phyloP scores from a whole-genome alignment of 2,113 vertebrate species.

The Todiramphus chloris region DNA sequence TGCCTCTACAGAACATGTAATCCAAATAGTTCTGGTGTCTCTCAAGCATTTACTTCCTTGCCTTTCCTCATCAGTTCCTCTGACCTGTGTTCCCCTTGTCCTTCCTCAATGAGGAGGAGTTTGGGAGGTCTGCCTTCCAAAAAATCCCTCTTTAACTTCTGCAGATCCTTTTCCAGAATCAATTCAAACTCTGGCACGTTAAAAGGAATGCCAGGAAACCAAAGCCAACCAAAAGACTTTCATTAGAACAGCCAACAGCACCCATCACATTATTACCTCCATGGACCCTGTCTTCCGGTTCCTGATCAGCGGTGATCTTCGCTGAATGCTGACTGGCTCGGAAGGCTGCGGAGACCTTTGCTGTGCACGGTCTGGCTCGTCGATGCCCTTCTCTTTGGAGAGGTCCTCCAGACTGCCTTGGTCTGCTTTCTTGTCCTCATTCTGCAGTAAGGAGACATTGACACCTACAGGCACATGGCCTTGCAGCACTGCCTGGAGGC shows the following conservation, averaged over 20 bases:
- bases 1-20: background rate
- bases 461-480: background rate
- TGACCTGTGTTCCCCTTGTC: background rate
- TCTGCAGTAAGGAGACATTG: slow-evolving; percentile 69
- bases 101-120: background rate
- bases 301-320: slow-evolving; percentile 87
- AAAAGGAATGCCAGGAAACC: background rate
- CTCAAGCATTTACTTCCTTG: background rate
- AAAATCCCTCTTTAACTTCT: background rate
- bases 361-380: slow-evolving; percentile 80
- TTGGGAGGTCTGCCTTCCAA: background rate
- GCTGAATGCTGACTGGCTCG: slow-evolving; percentile 82
- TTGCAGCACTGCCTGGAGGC: background rate
- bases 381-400: slow-evolving; percentile 57
- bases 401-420: slow-evolving; percentile 90
- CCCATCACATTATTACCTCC: slow-evolving; percentile 80
- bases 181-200: background rate
- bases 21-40: background rate
- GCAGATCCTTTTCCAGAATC: background rate
- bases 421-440: slow-evolving; percentile 87
- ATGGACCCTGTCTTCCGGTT: slow-evolving; percentile 95
- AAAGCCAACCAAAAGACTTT: background rate
- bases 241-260: background rate
- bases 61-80: background rate
- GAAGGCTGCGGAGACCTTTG: slow-evolving; percentile 75